These are phyloP conservation scores for Telmatochromis bifrenatus DNA, from an alignment of 2,113 vertebrate genomes.

Conservation along the genomic window DNA sequence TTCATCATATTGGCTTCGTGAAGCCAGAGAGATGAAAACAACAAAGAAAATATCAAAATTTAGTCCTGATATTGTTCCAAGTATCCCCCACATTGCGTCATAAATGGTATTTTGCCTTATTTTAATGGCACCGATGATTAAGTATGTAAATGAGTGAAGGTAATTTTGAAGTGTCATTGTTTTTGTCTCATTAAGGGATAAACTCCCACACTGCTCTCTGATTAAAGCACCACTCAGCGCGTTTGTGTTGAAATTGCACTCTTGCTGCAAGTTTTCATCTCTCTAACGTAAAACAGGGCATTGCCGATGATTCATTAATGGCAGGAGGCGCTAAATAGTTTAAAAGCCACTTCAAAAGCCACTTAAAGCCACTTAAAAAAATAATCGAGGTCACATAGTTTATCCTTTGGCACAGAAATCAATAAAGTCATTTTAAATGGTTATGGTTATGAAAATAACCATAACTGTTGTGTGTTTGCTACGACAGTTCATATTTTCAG, in stretches of 20 bases:
- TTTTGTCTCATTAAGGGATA: not conserved
- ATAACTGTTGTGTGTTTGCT: not conserved
- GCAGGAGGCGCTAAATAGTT: not conserved
- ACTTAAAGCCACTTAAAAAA: not conserved
- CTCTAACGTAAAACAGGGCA: not conserved
- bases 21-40: not conserved
- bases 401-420: not conserved
- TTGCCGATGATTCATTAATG: not conserved
- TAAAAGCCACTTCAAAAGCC: not conserved
- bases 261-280: not conserved
- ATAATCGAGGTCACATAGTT: not conserved
- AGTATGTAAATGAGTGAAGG: not conserved
- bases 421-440: not conserved
- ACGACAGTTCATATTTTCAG: not conserved
- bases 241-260: not conserved
- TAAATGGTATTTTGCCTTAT: not conserved
- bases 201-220: not conserved
- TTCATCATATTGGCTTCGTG: not conserved
- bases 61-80: not conserved
- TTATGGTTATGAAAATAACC: not conserved
- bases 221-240: constrained; percentile 3
- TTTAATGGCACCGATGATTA: not conserved
- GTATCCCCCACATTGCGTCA: not conserved
- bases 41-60: not conserved
- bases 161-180: not conserved